Evolutionary conservation across 2,797 vertebrate genomes (phyloP), one percentile per base, ranked within the genome.

Genomic region (Sebastes nivosus): DNA sequence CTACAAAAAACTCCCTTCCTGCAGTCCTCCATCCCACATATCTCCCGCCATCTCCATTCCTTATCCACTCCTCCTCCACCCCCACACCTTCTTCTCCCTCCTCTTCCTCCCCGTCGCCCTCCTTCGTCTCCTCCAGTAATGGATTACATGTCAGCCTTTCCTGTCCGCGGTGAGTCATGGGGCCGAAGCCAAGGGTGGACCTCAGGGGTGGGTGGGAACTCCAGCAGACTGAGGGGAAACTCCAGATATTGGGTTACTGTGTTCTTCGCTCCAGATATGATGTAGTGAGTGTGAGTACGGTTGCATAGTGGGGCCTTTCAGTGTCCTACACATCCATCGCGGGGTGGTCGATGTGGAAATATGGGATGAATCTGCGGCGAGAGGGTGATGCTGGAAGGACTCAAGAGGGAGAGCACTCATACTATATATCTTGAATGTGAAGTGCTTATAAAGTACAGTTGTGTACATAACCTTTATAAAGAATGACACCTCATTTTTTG

Each of bases 111-210:
- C 20, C 25, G 6, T 52, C 14, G 5, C 77, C 76, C 77, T 89
- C 78, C 32, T 54, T 57, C 18, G 24, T 85, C 85, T 88, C 46
- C 72, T 74, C 52, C 1, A 63, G 82, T 88, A 93, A 93, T 91
- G 86, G 89, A 93, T 90, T 90, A 90, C 92, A 91, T 75, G 85
- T 89, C 88, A 86, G 90, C 64, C 88, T 88, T 92, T 93, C 89
- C 93, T 91, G 90, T 89, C 83, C 87, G 88, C 83, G 2, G 92
- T 93, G 89, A 93, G 93, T 93, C 92, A 93, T 85, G 80, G 83
- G 75, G 80, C 86, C 18, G 76, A 67, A 90, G 88, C 91, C 91
- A 86, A 81, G 76, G 85, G 74, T 85, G 87, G 87, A 91, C 91
- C 83, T 88, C 38, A 4, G 84, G 75, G 87, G 81, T 84, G 87